Evolutionary conservation across 2,888 invertebrate species (phyloP).

Genomic region (Dicranocentrus wangi): DNA sequence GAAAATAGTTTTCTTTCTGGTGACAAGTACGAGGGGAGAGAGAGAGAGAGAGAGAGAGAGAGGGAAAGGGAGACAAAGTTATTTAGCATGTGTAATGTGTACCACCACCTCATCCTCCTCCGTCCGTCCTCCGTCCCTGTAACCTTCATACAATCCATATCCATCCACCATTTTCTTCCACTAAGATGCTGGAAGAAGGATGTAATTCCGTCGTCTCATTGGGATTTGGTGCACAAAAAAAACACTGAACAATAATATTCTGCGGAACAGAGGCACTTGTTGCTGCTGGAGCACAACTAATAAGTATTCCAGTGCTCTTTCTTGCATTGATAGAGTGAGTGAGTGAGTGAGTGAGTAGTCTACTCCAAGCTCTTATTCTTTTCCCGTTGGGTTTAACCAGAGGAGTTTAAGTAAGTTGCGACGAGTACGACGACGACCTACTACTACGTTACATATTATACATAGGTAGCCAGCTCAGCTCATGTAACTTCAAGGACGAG

Average conservation of each 20-base stretch:
- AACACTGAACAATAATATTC: no score
- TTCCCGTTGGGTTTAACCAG: neutral
- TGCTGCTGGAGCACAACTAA: neutral
- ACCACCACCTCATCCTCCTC: no score
- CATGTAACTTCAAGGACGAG: no score
- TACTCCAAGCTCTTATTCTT: no score
- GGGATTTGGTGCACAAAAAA: slow-evolving; percentile 12
- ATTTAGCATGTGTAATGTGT: no score
- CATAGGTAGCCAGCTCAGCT: no score
- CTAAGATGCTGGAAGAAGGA: neutral
- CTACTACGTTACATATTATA: no score
- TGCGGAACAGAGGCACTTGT: slow-evolving; percentile 19
- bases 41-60: neutral
- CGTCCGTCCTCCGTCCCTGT: neutral
- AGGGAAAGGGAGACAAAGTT: no score
- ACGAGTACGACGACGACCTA: no score
- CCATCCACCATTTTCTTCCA: neutral
- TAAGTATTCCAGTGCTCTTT: neutral
- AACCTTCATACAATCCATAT: neutral
- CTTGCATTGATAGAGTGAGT: no score
- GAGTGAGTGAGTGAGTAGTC: no score
- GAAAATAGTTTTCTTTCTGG: neutral
- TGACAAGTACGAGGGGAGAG: neutral
- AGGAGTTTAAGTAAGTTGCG: no score
- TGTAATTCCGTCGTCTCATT: slow-evolving; percentile 24